These are phyloP conservation scores for Eupithecia tripunctaria DNA, from an alignment of 2,888 invertebrate species.

Conservation along the genomic window DNA sequence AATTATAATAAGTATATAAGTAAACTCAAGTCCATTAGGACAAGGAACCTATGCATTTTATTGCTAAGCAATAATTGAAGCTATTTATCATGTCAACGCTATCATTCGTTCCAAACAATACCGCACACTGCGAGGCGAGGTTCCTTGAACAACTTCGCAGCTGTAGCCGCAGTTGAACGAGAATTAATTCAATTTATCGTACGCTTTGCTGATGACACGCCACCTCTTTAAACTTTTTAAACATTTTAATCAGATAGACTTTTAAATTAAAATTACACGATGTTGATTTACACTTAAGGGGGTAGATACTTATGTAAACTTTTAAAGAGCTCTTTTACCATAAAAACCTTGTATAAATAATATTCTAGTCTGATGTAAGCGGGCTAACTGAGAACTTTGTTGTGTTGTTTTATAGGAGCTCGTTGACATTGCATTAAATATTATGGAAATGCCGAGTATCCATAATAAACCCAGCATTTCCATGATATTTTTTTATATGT, in stretches of 20 bases:
- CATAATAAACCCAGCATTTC: too few relatives aligned
- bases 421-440: too few relatives aligned
- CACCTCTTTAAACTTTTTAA: constrained; percentile 13
- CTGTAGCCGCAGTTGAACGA: constrained; percentile 45
- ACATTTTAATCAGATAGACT: neutral
- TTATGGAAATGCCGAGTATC: too few relatives aligned
- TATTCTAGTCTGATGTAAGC: neutral
- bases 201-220: constrained; percentile 46
- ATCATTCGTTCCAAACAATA: constrained; percentile 3
- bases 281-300: neutral
- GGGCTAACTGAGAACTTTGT: neutral
- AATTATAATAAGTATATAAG: too few relatives aligned
- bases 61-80: neutral
- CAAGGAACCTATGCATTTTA: neutral
- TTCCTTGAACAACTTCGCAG: constrained; percentile 31
- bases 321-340: neutral
- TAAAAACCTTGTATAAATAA: neutral
- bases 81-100: constrained; percentile 4
- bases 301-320: neutral
- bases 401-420: neutral
- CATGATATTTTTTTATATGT: too few relatives aligned
- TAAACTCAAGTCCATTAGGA: neutral
- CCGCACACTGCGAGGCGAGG: neutral
- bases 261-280: neutral
- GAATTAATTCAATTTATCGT: constrained; percentile 58